Evolutionary conservation across 2,113 vertebrate species (phyloP), one percentile per base, ranked within the genome.

Genomic region (Atractosteus spatula): DNA sequence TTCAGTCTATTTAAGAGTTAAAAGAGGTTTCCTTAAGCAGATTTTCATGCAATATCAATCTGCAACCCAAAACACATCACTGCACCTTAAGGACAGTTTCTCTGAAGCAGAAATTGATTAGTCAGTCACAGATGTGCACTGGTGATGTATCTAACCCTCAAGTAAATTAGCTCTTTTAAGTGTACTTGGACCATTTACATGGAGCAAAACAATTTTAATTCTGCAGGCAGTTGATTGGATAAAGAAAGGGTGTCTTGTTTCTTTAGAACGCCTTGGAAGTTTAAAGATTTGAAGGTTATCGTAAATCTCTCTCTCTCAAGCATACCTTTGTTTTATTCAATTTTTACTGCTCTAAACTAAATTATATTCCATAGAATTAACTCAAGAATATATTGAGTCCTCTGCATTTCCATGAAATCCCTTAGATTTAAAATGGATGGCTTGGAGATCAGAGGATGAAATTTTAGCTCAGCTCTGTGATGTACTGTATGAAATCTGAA

Each of bases 281-380:
- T 10, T 14, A 12, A 7, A 5, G 12, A n/a, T 68, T 29, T 69
- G 57, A 65, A 65, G 74, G 80, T 79, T 78, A 76, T 62, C 65
- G 44, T 62, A 66, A 78, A 74, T 54, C 71, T 73, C 55, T 47
- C 55, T 47, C 65, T 3, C 29, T 11, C 63, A 68, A 55, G 54
- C 47, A 55, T 62, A 29, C 72, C 76, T 74, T 79, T 77, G 76
- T 69, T 59, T 61, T 45, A 76, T 59, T 4, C n/a, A 55, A 79
- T 81, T 81, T 62, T 79, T 43, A 61, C 17, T 63, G 68, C 73
- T 55, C 61, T 80, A 81, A 83, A 84, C 67, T 80, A 59, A 79
- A 67, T 62, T 72, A 81, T 79, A 80, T 68, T 55, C 74, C 72
- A 74, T 82, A 73, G 83, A 83, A 79, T 82, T 75, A 71, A 79